Evolutionary conservation across 2,888 invertebrate genomes (phyloP).

Genomic region (Acleris emargana): DNA sequence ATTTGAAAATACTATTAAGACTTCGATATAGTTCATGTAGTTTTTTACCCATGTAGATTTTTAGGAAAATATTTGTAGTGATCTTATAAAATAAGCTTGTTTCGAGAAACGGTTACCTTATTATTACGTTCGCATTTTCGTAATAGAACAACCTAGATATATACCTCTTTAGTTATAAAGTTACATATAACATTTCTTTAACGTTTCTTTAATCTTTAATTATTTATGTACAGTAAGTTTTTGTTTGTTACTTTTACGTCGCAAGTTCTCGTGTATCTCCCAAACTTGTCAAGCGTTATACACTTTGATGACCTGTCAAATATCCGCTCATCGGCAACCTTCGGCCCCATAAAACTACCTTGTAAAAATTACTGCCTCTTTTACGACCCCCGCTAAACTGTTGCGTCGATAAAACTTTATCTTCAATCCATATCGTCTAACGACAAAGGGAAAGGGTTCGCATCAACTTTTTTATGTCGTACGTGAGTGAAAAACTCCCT

Average conservation of each 20-base stretch:
- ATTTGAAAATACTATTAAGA: too few species aligned
- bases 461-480: constrained; percentile 57
- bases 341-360: constrained; percentile 60
- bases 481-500: constrained; percentile 69
- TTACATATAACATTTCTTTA: too few species aligned
- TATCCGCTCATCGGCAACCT: constrained; percentile 52
- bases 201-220: too few species aligned
- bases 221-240: neutral
- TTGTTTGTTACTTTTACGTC: neutral
- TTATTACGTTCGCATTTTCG: too few species aligned
- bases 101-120: too few species aligned
- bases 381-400: constrained; percentile 70
- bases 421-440: constrained; percentile 59
- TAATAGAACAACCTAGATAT: too few species aligned
- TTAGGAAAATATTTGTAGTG: too few species aligned
- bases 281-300: constrained; percentile 28
- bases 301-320: constrained; percentile 49
- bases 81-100: too few species aligned
- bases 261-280: neutral
- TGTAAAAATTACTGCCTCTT: constrained; percentile 66
- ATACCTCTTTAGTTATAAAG: too few species aligned
- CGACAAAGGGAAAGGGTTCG: constrained; percentile 35
- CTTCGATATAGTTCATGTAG: too few species aligned
- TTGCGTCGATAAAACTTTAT: constrained; percentile 73
- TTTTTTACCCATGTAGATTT: too few species aligned